Evolutionary conservation across 2,888 invertebrate species (phyloP), one percentile per base, ranked within the genome.

Genomic region (Xanthia togata): DNA sequence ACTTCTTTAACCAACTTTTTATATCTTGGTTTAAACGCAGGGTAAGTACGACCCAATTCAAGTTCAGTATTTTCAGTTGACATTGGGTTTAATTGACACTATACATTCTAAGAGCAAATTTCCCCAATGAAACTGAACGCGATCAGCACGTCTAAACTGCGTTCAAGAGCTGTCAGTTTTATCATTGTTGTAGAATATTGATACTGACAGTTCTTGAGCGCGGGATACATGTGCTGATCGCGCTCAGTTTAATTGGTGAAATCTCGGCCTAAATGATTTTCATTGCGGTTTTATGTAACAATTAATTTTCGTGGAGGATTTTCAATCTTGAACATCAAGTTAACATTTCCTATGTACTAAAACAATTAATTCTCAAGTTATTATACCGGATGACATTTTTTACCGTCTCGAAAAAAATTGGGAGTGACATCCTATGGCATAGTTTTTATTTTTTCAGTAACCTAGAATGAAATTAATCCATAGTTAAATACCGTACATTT

Each of bases 341-440:
- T 67, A 53, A 55, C 35, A 60, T 41, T 76, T 26, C 31, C 35
- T 79, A 82, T 26, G n/a, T 44, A 69, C 35, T 73, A 80, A 67
- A 70, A 70, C 50, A 68, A 12, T 59, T 41, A 67, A 41, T 72
- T 65, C 41, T 74, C 69, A 38, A 79, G 31, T 63, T 67, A 63
- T 41, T 55, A 67, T 62, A 31, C 2, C 31, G 31, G 31, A 31
- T 31, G 2, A 31, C 31, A 31, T 31, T 31, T 31, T 31, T 31
- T 31, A 31, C n/a, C n/a, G 31, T 31, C 31, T 31, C 31, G 31
- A 31, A 31, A 31, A 2, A 31, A 31, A 31, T 31, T 31, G 31
- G 31, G 31, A 31, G 31, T 31, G 2, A 2, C 1, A 31, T 1
- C 31, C 31, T 31, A 31, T 2, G 31, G 31, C 31, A n/a, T n/a